These are phyloP conservation scores for Melieria crassipennis DNA, from an alignment of 2,888 invertebrate genomes.

Conservation along the genomic window DNA sequence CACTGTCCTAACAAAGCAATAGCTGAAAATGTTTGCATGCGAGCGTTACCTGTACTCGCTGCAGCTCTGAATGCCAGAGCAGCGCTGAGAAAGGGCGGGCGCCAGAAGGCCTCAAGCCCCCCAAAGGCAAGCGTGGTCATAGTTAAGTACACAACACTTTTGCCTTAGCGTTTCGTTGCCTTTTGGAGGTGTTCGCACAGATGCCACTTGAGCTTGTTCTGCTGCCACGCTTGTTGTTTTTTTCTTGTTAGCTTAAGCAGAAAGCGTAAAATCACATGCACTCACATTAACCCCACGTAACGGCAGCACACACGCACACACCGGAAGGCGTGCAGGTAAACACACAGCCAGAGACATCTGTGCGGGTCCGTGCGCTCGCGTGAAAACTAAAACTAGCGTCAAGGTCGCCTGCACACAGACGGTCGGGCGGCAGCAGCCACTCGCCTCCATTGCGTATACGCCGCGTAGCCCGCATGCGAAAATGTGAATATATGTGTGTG, in stretches of 20 bases:
- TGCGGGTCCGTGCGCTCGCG: background rate
- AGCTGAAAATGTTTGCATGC: too few relatives aligned
- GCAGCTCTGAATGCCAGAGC: too few relatives aligned
- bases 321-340: background rate
- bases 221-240: background rate
- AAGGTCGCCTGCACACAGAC: constrained; percentile 25
- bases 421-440: constrained; percentile 14
- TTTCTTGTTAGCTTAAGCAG: constrained; percentile 11
- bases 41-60: too few relatives aligned
- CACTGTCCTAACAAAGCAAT: too few relatives aligned
- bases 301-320: background rate
- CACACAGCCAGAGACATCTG: background rate
- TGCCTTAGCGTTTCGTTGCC: too few relatives aligned
- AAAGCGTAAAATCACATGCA: constrained; percentile 14
- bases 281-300: background rate
- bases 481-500: background rate
- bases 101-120: too few relatives aligned
- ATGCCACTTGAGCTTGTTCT: background rate
- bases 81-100: too few relatives aligned
- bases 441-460: constrained; percentile 8
- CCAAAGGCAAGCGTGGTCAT: too few relatives aligned
- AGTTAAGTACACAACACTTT: too few relatives aligned
- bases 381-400: constrained; percentile 25
- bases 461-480: background rate
- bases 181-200: too few relatives aligned